phyloP scores from a whole-genome alignment of 2,888 invertebrate genomes.

The Spialia ferax region DNA sequence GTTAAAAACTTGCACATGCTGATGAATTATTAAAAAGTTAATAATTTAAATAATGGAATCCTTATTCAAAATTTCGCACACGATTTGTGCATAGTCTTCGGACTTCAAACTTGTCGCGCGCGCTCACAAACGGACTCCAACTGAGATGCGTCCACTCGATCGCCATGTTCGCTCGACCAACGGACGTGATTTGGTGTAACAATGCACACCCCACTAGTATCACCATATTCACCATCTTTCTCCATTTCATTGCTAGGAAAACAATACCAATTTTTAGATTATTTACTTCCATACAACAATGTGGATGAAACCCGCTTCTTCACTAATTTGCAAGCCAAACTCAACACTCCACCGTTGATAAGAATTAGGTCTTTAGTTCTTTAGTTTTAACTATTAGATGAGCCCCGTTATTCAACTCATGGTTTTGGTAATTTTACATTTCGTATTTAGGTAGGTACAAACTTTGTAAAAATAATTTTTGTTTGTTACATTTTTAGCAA shows the following conservation, averaged over 20 bases:
- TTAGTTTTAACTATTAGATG: too few species aligned
- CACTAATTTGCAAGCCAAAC: too few species aligned
- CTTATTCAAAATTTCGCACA: conserved; percentile 69
- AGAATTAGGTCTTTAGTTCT: too few species aligned
- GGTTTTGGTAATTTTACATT: too few species aligned
- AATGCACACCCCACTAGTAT: conserved; percentile 66
- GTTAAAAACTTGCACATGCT: conserved; percentile 77
- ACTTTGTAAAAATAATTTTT: too few species aligned
- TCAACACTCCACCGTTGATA: too few species aligned
- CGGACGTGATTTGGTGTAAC: conserved; percentile 70
- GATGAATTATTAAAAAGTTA: conserved; percentile 56
- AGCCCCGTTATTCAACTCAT: too few species aligned
- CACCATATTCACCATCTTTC: conserved; percentile 27
- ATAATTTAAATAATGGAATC: conserved; percentile 55
- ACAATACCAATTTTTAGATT: background rate
- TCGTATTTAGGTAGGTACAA: too few species aligned
- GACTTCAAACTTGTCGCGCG: conserved; percentile 69
- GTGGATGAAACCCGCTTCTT: too few species aligned
- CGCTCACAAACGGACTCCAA: conserved; percentile 68
- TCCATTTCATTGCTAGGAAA: conserved; percentile 20
- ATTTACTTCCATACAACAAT: too few species aligned
- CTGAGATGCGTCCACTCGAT: conserved; percentile 64
- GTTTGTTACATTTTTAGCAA: too few species aligned
- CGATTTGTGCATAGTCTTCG: conserved; percentile 64
- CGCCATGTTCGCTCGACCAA: conserved; percentile 53